These are phyloP conservation scores for Idaea biselata DNA, from an alignment of 2,888 invertebrate genomes.

Conservation along the genomic window DNA sequence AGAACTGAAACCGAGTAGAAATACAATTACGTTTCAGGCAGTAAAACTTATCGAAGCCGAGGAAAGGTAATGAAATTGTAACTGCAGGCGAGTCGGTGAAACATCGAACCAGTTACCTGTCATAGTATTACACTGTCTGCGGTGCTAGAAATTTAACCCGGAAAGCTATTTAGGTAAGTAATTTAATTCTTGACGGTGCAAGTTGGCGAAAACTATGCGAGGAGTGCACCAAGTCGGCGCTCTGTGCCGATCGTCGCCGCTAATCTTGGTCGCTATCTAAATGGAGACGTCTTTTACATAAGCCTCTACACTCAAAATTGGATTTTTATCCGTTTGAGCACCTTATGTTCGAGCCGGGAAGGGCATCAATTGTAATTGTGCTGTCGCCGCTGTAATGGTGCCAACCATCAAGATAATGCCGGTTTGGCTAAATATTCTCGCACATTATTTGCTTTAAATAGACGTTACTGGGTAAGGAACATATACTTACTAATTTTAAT, in stretches of 20 bases:
- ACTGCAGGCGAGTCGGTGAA: slow-evolving; percentile 35
- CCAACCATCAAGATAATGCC: neutral
- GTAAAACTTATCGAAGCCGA: slow-evolving; percentile 41
- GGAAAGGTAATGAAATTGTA: slow-evolving; percentile 43
- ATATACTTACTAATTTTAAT: too few relatives aligned
- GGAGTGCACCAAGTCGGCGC: slow-evolving; percentile 50
- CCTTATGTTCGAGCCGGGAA: slow-evolving; percentile 30
- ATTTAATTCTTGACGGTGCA: slow-evolving; percentile 58
- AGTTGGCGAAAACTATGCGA: slow-evolving; percentile 59
- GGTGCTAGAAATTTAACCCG: slow-evolving; percentile 50
- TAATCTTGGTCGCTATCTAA: slow-evolving; percentile 59
- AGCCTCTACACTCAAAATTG: slow-evolving; percentile 53
- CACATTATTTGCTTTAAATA: neutral
- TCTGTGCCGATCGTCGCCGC: slow-evolving; percentile 47
- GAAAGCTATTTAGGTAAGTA: slow-evolving; percentile 65
- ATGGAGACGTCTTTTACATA: slow-evolving; percentile 61
- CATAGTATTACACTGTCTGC: slow-evolving; percentile 51
- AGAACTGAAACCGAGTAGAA: slow-evolving; percentile 30
- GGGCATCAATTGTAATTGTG: neutral
- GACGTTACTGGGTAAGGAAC: neutral
- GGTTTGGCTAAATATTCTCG: neutral
- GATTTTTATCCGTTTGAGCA: slow-evolving; percentile 54
- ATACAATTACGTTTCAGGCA: slow-evolving; percentile 42
- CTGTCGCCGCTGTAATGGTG: neutral
- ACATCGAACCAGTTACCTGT: slow-evolving; percentile 44